Conservation (phyloP, 2,888 invertebrate genomes). For the Papilio gigon region DNA sequence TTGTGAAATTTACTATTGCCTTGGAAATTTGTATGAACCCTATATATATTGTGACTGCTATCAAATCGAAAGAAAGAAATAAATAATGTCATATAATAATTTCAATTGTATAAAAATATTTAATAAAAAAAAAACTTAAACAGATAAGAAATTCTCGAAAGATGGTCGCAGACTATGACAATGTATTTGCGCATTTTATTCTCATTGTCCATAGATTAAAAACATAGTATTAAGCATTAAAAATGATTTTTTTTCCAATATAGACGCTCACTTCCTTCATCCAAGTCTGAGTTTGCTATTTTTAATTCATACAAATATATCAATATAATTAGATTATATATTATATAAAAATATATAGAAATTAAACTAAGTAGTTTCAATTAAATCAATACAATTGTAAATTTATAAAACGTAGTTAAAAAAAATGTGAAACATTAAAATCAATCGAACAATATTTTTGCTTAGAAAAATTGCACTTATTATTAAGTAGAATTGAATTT, state of each 20-base stretch:
- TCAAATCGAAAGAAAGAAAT: too few species aligned
- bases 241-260: not conserved
- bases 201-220: too few species aligned
- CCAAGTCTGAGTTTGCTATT: not conserved
- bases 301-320: not conserved
- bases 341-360: not conserved
- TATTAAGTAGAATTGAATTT: constrained; percentile 8
- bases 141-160: too few species aligned
- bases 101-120: too few species aligned
- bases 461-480: not conserved
- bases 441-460: constrained; percentile 4
- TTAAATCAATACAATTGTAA: constrained; percentile 22
- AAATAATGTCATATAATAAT: too few species aligned
- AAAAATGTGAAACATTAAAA: constrained; percentile 6
- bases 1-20: not conserved
- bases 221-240: not conserved
- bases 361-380: constrained; percentile 2
- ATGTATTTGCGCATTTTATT: too few species aligned
- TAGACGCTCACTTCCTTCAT: not conserved
- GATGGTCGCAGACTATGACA: too few species aligned
- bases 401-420: constrained; percentile 3
- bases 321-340: not conserved
- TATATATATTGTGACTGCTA: too few species aligned
- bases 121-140: too few species aligned
- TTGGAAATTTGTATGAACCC: not conserved